phyloP scores from a whole-genome alignment of 2,113 vertebrate genomes.

The Podiceps cristatus region DNA sequence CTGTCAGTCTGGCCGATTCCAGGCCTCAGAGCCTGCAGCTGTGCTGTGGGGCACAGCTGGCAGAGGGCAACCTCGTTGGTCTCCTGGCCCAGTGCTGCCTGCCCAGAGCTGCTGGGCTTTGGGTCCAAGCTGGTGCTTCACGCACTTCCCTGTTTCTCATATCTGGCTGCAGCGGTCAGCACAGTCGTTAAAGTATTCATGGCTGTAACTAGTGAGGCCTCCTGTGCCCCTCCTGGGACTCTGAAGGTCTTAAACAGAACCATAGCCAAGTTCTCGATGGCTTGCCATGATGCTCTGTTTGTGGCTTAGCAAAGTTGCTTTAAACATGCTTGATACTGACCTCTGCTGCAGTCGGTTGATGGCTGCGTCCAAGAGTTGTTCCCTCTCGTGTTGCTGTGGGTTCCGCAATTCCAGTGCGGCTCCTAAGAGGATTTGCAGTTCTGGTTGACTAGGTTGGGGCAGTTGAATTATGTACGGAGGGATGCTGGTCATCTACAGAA shows the following conservation, averaged over 20 bases:
- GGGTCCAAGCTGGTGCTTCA: not conserved
- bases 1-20: not conserved
- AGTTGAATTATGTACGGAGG: not conserved
- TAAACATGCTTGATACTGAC: fast-evolving
- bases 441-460: not conserved
- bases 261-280: not conserved
- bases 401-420: not conserved
- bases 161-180: not conserved
- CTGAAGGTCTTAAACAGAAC: fast-evolving
- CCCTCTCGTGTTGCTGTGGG: fast-evolving
- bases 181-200: too few species aligned
- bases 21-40: not conserved
- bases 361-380: not conserved
- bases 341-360: not conserved
- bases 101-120: not conserved
- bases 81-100: not conserved
- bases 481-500: not conserved
- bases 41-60: not conserved
- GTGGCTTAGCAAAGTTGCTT: not conserved
- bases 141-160: not conserved
- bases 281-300: not conserved
- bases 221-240: not conserved
- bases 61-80: not conserved
- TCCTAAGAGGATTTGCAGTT: not conserved
- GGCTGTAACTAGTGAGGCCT: not conserved